phyloP scores from a whole-genome alignment of 2,888 invertebrate species.

The Aleiodes testaceus region DNA sequence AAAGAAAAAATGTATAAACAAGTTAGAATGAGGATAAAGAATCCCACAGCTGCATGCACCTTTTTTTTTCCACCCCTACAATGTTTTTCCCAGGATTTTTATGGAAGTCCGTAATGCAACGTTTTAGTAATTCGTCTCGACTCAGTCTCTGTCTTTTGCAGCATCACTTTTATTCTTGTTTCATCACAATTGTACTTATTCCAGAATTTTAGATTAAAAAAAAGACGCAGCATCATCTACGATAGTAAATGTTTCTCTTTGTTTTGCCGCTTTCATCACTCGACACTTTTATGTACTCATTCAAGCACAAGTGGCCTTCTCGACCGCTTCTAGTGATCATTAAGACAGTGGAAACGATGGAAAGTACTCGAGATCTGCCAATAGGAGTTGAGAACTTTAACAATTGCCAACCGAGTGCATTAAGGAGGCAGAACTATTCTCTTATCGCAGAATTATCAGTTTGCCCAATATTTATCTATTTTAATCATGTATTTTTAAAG shows the following conservation, averaged over 20 bases:
- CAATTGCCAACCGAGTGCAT: conserved; percentile 5
- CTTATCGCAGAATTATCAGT: conserved; percentile 10
- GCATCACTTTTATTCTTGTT: conserved; percentile 23
- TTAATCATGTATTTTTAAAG: neutral
- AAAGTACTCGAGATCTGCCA: conserved; percentile 28
- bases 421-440: conserved; percentile 4
- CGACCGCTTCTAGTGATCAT: conserved; percentile 20
- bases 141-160: conserved; percentile 25
- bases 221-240: conserved; percentile 13
- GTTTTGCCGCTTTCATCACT: neutral
- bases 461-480: neutral
- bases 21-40: conserved; percentile 6
- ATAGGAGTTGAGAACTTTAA: conserved; percentile 19
- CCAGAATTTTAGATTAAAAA: neutral
- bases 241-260: neutral
- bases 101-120: conserved; percentile 58
- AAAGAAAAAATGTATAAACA: conserved; percentile 25
- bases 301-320: conserved; percentile 20
- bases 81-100: conserved; percentile 53
- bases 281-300: too few relatives aligned
- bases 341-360: conserved; percentile 10
- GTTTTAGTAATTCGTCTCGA: conserved; percentile 32
- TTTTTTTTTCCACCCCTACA: conserved; percentile 37
- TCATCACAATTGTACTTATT: conserved; percentile 52
- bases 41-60: conserved; percentile 29